Percentiles rank a stretch among this genome's conserved stretches.
phyloP scores from a whole-genome alignment of 2,888 invertebrate genomes.

The Biston betularia region DNA sequence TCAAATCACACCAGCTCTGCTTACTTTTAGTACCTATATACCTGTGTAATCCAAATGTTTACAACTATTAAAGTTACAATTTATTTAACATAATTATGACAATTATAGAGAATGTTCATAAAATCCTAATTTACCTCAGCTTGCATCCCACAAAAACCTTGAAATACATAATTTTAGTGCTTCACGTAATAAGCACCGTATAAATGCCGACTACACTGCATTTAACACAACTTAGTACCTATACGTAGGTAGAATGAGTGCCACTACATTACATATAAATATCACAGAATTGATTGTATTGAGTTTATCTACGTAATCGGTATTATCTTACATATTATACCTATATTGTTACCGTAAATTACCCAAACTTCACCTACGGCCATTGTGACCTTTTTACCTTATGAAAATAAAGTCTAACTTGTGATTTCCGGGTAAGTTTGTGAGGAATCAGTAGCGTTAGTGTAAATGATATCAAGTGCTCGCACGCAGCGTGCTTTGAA shows the following conservation, averaged over 20 bases:
- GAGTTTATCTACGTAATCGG: constrained; percentile 57
- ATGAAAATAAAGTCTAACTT: constrained; percentile 25
- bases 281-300: constrained; percentile 56
- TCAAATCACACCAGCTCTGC: too few relatives aligned
- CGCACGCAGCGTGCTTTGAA: constrained; percentile 34
- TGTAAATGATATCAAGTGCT: constrained; percentile 43
- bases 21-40: too few relatives aligned
- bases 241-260: constrained; percentile 21
- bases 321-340: constrained; percentile 63
- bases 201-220: constrained; percentile 12
- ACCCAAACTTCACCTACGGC: constrained; percentile 23
- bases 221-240: constrained; percentile 33
- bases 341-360: constrained; percentile 55
- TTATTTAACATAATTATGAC: not conserved
- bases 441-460: constrained; percentile 37
- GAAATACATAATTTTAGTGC: constrained; percentile 13
- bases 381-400: constrained; percentile 5
- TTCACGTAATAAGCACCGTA: constrained; percentile 12
- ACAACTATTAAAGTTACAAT: too few relatives aligned
- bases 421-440: constrained; percentile 2
- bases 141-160: constrained; percentile 5
- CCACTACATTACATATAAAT: constrained; percentile 40
- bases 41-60: too few relatives aligned
- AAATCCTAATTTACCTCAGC: not conserved
- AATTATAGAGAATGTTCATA: not conserved